A percentile compares a stretch with the other conserved stretches of the same genome.
Conservation (phyloP, 2,113 vertebrate genomes). For the Scatophagus argus region DNA sequence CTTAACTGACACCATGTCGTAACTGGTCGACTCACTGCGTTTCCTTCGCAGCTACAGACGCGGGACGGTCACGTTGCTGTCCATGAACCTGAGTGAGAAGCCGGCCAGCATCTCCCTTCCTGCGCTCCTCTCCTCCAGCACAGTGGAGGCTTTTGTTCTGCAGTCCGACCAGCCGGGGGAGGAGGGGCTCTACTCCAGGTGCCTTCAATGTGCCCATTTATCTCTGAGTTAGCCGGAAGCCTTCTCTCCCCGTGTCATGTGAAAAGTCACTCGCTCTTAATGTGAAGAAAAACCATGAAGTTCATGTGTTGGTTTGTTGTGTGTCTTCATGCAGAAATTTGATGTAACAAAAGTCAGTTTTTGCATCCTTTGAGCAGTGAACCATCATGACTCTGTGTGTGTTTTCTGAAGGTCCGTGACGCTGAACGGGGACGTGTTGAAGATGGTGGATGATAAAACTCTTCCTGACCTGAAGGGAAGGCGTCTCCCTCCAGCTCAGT, state of each 20-base stretch:
- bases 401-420: slow-evolving; percentile 80
- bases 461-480: slow-evolving; percentile 85
- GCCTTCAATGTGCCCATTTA: slow-evolving; percentile 52
- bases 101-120: slow-evolving; percentile 84
- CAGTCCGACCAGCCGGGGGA: slow-evolving; percentile 80
- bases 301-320: too few species aligned
- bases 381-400: not conserved
- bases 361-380: too few species aligned
- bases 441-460: slow-evolving; percentile 89
- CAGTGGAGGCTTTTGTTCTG: slow-evolving; percentile 89
- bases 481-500: slow-evolving; percentile 74
- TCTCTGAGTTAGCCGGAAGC: not conserved
- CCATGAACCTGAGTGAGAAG: slow-evolving; percentile 87
- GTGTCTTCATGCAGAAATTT: too few species aligned
- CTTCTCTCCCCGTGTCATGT: not conserved
- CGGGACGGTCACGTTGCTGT: slow-evolving; percentile 90
- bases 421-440: slow-evolving; percentile 87
- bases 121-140: slow-evolving; percentile 65
- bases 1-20: not conserved
- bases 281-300: not conserved
- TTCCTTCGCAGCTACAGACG: slow-evolving; percentile 80
- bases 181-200: slow-evolving; percentile 90
- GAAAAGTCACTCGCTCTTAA: not conserved
- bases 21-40: not conserved
- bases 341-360: too few species aligned